A percentile compares a stretch with the other conserved stretches of the same genome.
phyloP scores from a whole-genome alignment of 2,113 vertebrate genomes.

The Eclectus roratus region DNA sequence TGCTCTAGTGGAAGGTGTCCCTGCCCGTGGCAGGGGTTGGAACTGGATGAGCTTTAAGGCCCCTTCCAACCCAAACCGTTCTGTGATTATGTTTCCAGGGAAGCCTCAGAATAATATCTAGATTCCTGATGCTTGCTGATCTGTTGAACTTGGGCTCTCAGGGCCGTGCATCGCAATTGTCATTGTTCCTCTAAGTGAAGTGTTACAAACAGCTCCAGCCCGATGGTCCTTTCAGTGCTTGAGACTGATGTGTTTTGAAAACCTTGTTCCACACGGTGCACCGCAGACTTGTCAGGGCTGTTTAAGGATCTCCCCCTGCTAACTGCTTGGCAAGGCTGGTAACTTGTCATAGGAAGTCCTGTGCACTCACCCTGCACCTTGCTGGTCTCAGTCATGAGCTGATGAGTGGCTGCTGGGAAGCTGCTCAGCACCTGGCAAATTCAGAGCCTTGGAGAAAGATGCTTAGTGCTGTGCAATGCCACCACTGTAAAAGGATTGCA shows the following conservation, averaged over 20 bases:
- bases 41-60: neutral
- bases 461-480: neutral
- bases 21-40: accelerated
- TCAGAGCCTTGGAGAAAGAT: neutral
- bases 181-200: neutral
- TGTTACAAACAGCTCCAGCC: neutral
- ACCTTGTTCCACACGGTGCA: neutral
- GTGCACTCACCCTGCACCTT: neutral
- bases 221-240: neutral
- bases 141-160: neutral
- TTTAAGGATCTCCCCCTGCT: constrained; percentile 23
- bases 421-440: neutral
- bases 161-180: neutral
- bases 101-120: neutral
- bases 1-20: neutral
- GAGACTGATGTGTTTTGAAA: constrained; percentile 9
- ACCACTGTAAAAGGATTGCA: neutral
- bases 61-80: neutral
- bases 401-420: neutral
- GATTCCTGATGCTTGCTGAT: neutral
- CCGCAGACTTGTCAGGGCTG: neutral
- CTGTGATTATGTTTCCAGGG: neutral
- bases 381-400: neutral
- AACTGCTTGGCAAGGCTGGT: neutral
- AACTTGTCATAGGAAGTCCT: neutral